These are phyloP conservation scores for Mythimna impura DNA, from an alignment of 2,888 invertebrate species.

Conservation along the genomic window DNA sequence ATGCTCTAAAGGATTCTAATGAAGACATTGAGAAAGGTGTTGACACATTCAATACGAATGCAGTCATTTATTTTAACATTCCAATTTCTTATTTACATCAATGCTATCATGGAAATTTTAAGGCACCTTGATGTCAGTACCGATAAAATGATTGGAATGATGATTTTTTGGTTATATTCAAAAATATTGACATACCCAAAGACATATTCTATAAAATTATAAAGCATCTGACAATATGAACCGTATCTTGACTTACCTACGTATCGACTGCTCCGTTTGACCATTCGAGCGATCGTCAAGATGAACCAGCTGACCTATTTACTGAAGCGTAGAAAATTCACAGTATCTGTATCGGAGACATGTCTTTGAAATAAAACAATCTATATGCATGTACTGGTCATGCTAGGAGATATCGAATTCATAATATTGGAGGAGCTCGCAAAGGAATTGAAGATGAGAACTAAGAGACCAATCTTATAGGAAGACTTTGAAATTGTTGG, in stretches of 20 bases:
- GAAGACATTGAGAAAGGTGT: slow-evolving; percentile 10
- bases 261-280: slow-evolving; percentile 42
- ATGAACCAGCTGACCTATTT: slow-evolving; percentile 56
- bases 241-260: slow-evolving; percentile 21
- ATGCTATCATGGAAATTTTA: not conserved
- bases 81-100: slow-evolving; percentile 4
- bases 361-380: slow-evolving; percentile 43
- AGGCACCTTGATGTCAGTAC: not conserved
- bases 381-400: slow-evolving; percentile 30
- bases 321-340: slow-evolving; percentile 44
- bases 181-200: slow-evolving; percentile 2
- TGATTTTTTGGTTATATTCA: not conserved
- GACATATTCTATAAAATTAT: not conserved
- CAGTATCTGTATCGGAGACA: slow-evolving; percentile 22
- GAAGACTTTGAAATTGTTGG: slow-evolving; percentile 23
- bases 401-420: slow-evolving; percentile 19
- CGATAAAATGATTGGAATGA: not conserved
- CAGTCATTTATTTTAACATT: slow-evolving; percentile 5
- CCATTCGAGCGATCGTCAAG: slow-evolving; percentile 48
- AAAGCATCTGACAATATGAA: slow-evolving; percentile 1
- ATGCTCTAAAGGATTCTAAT: slow-evolving; percentile 4
- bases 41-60: not conserved
- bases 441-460: slow-evolving; percentile 45
- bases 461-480: slow-evolving; percentile 11
- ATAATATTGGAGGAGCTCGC: slow-evolving; percentile 40